Conservation (phyloP, 1,140 invertebrate species). For the Sitobion miscanthi region DNA sequence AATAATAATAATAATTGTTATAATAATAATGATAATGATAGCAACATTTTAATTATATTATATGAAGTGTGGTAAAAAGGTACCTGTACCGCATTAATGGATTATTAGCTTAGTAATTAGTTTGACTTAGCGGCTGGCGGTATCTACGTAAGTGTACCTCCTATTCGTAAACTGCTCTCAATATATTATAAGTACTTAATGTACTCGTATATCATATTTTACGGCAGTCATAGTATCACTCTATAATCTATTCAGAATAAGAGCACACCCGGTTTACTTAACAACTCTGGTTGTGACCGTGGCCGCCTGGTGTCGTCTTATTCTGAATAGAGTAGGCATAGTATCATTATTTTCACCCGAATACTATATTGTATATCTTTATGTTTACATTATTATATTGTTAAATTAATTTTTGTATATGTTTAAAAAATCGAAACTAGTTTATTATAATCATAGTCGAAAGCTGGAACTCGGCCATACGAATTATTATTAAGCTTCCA, state of each 20-base stretch:
- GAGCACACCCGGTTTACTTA: no score
- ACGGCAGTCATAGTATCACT: neutral
- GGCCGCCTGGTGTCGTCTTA: no score
- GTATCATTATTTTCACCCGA: neutral
- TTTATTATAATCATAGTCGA: neutral
- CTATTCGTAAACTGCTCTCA: no score
- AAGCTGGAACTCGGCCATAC: neutral
- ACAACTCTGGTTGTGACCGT: no score
- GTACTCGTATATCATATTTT: neutral
- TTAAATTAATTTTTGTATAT: neutral
- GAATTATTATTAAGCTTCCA: neutral
- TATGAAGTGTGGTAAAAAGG: neutral
- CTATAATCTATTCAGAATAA: no score
- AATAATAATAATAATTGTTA: neutral
- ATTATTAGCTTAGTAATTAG: conserved; percentile 1
- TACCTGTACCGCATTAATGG: neutral
- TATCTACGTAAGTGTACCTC: neutral
- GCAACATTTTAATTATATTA: neutral
- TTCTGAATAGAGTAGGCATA: no score
- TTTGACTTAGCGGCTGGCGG: neutral
- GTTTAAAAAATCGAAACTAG: neutral
- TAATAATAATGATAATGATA: neutral
- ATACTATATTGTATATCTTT: neutral
- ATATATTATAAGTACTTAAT: neutral
- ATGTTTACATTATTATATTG: neutral